Conservation (phyloP, 2,797 vertebrate species). For the Poecilia velifera region DNA sequence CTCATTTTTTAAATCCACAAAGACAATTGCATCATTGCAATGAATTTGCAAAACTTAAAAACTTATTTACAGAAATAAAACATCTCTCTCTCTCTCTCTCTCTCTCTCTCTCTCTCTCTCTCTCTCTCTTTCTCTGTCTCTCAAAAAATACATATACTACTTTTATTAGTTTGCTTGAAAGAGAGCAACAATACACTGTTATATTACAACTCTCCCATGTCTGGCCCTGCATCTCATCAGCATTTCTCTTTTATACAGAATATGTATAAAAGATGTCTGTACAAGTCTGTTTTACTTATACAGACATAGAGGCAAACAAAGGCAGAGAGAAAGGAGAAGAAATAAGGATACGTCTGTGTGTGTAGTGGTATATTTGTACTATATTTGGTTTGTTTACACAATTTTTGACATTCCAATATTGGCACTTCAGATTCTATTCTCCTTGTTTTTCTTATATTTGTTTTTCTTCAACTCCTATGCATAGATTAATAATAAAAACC, state of each 20-base stretch:
- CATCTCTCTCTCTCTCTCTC: too few relatives aligned
- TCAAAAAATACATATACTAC: neutral
- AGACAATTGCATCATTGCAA: neutral
- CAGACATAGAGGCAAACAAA: too few relatives aligned
- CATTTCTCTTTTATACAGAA: conserved; percentile 3
- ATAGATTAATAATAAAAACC: neutral
- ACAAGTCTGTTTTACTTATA: neutral
- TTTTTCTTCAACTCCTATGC: neutral
- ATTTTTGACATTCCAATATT: too few relatives aligned
- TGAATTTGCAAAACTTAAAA: neutral
- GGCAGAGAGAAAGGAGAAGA: neutral
- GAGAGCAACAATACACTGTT: neutral
- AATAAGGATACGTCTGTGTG: neutral
- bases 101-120: too few relatives aligned
- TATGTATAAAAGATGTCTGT: neutral
- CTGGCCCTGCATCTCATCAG: neutral
- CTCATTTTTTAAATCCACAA: neutral
- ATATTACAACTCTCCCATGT: neutral
- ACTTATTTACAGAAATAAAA: neutral
- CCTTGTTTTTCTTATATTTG: neutral
- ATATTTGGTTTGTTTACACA: neutral
- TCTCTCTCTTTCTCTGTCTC: too few relatives aligned
- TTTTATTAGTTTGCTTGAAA: neutral
- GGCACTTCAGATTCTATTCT: neutral
- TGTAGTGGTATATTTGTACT: too few relatives aligned